A percentile compares a stretch with the other conserved stretches of the same genome.
Evolutionary conservation across 2,888 invertebrate genomes (phyloP).

Genomic region (Ormyrus pomaceus): DNA sequence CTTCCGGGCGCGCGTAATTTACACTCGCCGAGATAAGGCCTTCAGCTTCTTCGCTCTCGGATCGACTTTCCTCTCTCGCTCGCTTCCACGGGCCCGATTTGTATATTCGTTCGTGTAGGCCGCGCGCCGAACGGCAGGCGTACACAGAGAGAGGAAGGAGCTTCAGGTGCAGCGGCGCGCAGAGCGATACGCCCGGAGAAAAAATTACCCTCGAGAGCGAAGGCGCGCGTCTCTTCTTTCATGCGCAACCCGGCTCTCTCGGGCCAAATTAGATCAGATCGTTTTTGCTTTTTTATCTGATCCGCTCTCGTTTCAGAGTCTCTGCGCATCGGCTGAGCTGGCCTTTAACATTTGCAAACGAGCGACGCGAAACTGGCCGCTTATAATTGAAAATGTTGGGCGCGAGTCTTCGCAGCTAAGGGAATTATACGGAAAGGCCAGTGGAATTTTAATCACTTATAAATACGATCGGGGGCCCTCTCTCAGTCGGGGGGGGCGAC

Average conservation of each 20-base stretch:
- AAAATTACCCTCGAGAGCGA: too few species aligned
- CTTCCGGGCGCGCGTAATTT: slow-evolving; percentile 35
- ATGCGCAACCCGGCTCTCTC: too few species aligned
- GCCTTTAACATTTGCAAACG: too few species aligned
- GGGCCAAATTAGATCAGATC: too few species aligned
- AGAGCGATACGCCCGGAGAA: too few species aligned
- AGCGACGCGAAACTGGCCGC: too few species aligned
- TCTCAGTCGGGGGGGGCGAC: slow-evolving; percentile 25
- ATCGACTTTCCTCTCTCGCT: slow-evolving; percentile 33
- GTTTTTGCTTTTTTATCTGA: too few species aligned
- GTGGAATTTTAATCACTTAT: slow-evolving; percentile 53
- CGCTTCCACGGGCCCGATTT: background rate
- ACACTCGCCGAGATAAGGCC: slow-evolving; percentile 37
- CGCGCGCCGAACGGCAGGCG: background rate
- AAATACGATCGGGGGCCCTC: slow-evolving; percentile 36
- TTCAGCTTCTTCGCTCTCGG: slow-evolving; percentile 20
- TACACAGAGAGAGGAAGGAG: too few species aligned
- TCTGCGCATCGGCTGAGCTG: too few species aligned
- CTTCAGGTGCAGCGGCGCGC: too few species aligned
- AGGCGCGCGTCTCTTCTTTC: too few species aligned
- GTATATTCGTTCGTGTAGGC: background rate
- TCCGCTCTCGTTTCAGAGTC: too few species aligned
- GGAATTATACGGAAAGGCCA: slow-evolving; percentile 31
- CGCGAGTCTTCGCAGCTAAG: background rate
- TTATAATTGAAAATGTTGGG: background rate